phyloP scores from a whole-genome alignment of 1,140 invertebrate species.

The Pseudachorutes palmiensis region DNA sequence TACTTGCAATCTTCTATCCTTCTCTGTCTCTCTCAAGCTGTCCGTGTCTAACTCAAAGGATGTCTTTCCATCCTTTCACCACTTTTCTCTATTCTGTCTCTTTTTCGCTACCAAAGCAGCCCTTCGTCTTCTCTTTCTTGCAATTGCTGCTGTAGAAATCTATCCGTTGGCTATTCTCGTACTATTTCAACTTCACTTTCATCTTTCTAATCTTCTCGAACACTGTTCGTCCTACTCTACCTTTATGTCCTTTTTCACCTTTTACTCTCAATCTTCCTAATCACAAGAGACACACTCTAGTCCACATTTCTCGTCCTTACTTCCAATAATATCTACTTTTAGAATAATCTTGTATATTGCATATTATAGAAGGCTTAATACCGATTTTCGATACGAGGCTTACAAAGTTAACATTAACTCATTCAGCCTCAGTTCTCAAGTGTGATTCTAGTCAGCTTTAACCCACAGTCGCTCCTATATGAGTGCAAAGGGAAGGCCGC shows the following conservation, averaged over 20 bases:
- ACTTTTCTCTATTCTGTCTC: not conserved
- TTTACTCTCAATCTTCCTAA: too few relatives aligned
- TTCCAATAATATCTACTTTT: too few relatives aligned
- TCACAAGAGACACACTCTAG: too few relatives aligned
- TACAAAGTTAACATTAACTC: too few relatives aligned
- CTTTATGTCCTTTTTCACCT: not conserved
- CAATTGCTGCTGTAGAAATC: not conserved
- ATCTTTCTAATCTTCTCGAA: not conserved
- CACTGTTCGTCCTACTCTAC: not conserved
- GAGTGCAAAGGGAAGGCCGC: too few relatives aligned
- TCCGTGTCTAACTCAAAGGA: not conserved
- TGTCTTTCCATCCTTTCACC: not conserved
- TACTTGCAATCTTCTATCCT: not conserved
- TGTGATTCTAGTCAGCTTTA: too few relatives aligned
- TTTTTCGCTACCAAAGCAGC: not conserved
- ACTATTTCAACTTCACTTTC: not conserved
- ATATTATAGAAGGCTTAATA: too few relatives aligned
- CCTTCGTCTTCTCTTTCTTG: not conserved
- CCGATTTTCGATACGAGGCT: too few relatives aligned
- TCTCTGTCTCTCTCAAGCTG: not conserved
- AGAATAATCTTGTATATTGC: too few relatives aligned
- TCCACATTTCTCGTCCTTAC: too few relatives aligned
- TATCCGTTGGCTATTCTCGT: not conserved
- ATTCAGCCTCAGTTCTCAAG: too few relatives aligned
- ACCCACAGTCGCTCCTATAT: too few relatives aligned